phyloP scores from a whole-genome alignment of 2,113 vertebrate genomes.

The Phrynosoma platyrhinos region DNA sequence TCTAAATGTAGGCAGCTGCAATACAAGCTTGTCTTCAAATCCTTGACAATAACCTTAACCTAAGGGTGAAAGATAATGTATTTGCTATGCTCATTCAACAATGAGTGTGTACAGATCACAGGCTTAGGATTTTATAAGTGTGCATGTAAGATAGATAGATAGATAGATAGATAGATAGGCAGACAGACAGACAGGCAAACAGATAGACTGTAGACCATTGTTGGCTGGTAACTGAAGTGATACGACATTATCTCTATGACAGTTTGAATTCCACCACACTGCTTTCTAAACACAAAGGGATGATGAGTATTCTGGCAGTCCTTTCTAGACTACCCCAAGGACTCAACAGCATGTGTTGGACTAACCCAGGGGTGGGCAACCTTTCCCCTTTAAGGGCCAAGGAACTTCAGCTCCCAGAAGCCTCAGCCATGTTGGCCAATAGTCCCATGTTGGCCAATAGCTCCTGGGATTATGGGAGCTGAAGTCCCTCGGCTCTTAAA shows the following conservation, averaged over 20 bases:
- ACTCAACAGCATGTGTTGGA: slow-evolving; percentile 41
- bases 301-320: slow-evolving; percentile 47
- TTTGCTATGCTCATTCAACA: slow-evolving; percentile 70
- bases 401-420: too few species aligned
- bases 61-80: slow-evolving; percentile 77
- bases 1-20: slow-evolving; percentile 74
- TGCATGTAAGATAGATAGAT: slow-evolving; percentile 23
- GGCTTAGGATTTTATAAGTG: slow-evolving; percentile 54
- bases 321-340: slow-evolving; percentile 32
- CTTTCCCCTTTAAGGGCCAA: too few species aligned
- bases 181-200: neutral
- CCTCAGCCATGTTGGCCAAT: too few species aligned
- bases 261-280: slow-evolving; percentile 52
- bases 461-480: too few species aligned
- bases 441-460: too few species aligned
- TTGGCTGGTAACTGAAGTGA: slow-evolving; percentile 62
- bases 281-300: slow-evolving; percentile 53
- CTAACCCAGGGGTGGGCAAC: too few species aligned
- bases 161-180: too few species aligned
- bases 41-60: slow-evolving; percentile 76
- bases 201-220: neutral
- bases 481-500: too few species aligned
- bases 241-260: slow-evolving; percentile 67
- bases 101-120: slow-evolving; percentile 71
- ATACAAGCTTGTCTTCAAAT: slow-evolving; percentile 75